A percentile compares a stretch with the other conserved stretches of the same genome.
These are phyloP conservation scores for Lepidostoma basale DNA, from an alignment of 1,140 invertebrate genomes.

Conservation along the genomic window DNA sequence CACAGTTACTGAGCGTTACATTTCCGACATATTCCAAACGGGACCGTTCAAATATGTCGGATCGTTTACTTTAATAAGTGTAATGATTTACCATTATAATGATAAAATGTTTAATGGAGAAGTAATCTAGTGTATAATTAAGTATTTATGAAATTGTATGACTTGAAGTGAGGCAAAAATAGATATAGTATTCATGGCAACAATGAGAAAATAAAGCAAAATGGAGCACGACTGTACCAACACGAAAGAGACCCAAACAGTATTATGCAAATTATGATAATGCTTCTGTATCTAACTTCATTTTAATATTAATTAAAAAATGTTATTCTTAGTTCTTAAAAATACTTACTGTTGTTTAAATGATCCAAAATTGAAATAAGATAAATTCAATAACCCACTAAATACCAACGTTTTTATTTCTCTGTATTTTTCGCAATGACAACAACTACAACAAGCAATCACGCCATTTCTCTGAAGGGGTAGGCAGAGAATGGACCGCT, in stretches of 20 bases:
- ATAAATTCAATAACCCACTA: no score
- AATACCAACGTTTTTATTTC: no score
- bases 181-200: constrained; percentile 17
- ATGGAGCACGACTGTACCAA: neutral
- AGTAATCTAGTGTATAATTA: constrained; percentile 16
- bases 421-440: no score
- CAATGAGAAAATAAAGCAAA: constrained; percentile 27
- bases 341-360: no score
- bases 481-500: no score
- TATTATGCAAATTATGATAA: no score
- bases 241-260: neutral
- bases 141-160: constrained; percentile 21
- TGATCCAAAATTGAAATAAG: no score
- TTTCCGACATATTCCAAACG: neutral
- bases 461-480: no score
- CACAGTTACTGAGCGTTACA: neutral
- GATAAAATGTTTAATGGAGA: constrained; percentile 15
- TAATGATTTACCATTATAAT: constrained; percentile 9
- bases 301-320: no score
- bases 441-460: no score
- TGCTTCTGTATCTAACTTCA: no score
- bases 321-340: no score
- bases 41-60: neutral
- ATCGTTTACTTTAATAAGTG: neutral
- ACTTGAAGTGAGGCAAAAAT: constrained; percentile 10